Evolutionary conservation across 1,140 invertebrate genomes (phyloP).

Genomic region (Penaeus indicus): DNA sequence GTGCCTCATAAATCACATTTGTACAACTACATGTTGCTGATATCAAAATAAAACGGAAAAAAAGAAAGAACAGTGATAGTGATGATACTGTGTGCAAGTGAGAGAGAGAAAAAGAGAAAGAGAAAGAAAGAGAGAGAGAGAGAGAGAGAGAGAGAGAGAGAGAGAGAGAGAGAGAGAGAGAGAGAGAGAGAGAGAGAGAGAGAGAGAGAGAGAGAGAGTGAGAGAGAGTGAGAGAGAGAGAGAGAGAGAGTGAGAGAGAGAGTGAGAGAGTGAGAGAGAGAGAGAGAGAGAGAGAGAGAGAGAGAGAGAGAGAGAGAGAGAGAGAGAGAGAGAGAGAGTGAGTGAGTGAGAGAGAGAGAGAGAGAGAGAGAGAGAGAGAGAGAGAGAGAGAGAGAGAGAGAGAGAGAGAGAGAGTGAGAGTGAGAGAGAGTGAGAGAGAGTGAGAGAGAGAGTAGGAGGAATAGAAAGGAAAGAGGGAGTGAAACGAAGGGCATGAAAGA

Average conservation of each 20-base stretch:
- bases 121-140: too few species aligned
- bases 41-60: too few species aligned
- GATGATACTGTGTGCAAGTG: too few species aligned
- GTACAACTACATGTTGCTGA: too few species aligned
- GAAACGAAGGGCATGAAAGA: neutral
- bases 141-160: neutral
- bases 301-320: neutral
- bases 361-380: constrained; percentile 7
- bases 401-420: neutral
- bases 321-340: neutral
- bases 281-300: neutral
- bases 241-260: neutral
- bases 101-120: neutral
- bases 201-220: neutral
- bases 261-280: neutral
- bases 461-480: neutral
- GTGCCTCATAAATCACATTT: too few species aligned
- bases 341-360: neutral
- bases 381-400: neutral
- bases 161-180: neutral
- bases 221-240: too few species aligned
- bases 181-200: neutral
- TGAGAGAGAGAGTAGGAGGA: neutral
- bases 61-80: too few species aligned
- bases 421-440: neutral